A percentile compares a stretch with the other conserved stretches of the same genome.
These are phyloP conservation scores for Hycleus phaleratus DNA, from an alignment of 1,140 invertebrate species.

Conservation along the genomic window DNA sequence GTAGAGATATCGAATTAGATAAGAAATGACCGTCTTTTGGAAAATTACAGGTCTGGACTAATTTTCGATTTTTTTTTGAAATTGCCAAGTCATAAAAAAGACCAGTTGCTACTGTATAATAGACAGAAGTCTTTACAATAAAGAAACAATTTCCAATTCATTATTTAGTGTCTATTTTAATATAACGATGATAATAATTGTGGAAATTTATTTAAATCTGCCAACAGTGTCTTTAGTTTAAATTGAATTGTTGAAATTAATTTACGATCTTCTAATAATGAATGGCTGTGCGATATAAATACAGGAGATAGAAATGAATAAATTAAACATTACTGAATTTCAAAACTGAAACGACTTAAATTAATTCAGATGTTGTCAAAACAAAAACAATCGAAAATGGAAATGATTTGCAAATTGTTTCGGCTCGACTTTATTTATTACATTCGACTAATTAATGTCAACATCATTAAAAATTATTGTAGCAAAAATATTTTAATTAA, in stretches of 20 bases:
- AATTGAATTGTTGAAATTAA: conserved; percentile 10
- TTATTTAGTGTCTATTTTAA: too few relatives aligned
- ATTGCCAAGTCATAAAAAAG: not conserved
- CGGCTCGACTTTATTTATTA: conserved; percentile 15
- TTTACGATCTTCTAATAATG: conserved; percentile 27
- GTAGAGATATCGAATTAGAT: conserved; percentile 9
- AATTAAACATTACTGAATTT: conserved; percentile 17
- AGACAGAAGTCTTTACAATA: too few relatives aligned
- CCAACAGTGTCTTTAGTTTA: too few relatives aligned
- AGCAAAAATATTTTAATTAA: conserved; percentile 14
- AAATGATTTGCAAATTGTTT: conserved; percentile 22
- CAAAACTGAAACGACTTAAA: conserved; percentile 8
- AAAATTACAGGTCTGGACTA: conserved; percentile 11
- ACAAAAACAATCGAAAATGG: conserved; percentile 16
- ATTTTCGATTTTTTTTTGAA: conserved; percentile 11
- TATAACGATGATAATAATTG: too few relatives aligned
- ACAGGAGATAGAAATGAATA: conserved; percentile 18
- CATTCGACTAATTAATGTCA: conserved; percentile 19
- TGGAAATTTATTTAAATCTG: too few relatives aligned
- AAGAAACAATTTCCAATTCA: too few relatives aligned
- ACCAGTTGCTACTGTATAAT: too few relatives aligned
- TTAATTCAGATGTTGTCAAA: conserved; percentile 19
- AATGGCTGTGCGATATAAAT: conserved; percentile 21
- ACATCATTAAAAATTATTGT: conserved; percentile 16
- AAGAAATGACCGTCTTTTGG: not conserved